Evolutionary conservation across 2,888 invertebrate species (phyloP), one percentile per base, ranked within the genome.

Genomic region (Stictocephala bisonia): DNA sequence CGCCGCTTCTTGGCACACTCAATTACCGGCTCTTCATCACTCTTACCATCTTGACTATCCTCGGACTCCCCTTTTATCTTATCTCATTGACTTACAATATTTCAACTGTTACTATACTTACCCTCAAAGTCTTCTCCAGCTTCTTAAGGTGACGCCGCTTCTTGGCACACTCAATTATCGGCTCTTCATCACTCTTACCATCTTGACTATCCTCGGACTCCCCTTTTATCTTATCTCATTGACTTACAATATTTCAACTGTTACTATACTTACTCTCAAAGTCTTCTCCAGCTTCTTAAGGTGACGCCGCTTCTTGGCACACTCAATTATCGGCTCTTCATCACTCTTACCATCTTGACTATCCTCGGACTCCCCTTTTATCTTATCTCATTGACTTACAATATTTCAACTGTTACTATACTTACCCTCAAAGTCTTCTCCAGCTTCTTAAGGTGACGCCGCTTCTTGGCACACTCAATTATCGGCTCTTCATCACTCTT

Each of bases 201-300:
- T 27, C 58, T 44, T 26, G 58, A 64, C 4, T 20, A 29, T 41
- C 58, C 11, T 64, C 64, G 13, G 64, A 64, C 9, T 64, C 64
- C 3, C 64, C 64, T n/a, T n/a, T n/a, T n/a, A 15, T 3, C 13
- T 44, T 3, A 44, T n/a, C 18, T 44, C n/a, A n/a, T n/a, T n/a
- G n/a, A n/a, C n/a, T n/a, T n/a, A n/a, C n/a, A n/a, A n/a, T n/a
- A n/a, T n/a, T n/a, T n/a, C n/a, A n/a, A n/a, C n/a, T n/a, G n/a
- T n/a, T n/a, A n/a, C n/a, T n/a, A n/a, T n/a, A 50, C 69, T 60
- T 40, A 60, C 73, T 60, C 69, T 73, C n/a, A 73, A 44, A 20
- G 20, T 6, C 20, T 50, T 69, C 9, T 53, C 69, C 18, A 73
- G 31, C 29, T 50, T 69, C 40, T 58, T 73, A 6, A 58, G 26